A percentile compares a stretch with the other conserved stretches of the same genome.
Conservation (phyloP, 1,140 invertebrate species). For the Platyscapa corneri region DNA sequence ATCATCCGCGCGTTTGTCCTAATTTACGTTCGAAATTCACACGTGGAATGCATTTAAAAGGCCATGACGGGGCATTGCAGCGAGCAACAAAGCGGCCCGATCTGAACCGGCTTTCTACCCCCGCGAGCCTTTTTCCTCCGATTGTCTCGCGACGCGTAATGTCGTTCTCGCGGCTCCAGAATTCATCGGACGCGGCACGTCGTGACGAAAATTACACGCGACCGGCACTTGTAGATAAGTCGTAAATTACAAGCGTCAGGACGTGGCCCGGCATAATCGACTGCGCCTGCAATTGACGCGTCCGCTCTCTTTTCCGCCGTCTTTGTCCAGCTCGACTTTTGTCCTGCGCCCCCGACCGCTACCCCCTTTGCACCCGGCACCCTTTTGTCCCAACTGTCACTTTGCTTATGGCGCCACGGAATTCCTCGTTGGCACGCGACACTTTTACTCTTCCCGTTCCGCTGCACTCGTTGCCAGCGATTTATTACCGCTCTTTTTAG, state of each 20-base stretch:
- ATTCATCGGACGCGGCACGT: background rate
- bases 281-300: constrained; percentile 32
- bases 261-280: constrained; percentile 6
- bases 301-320: background rate
- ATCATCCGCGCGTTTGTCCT: background rate
- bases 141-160: constrained; percentile 17
- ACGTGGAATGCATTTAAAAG: constrained; percentile 40
- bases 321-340: background rate
- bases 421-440: background rate
- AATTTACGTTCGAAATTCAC: background rate
- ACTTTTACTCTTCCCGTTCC: background rate
- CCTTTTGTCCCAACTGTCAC: background rate
- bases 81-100: background rate
- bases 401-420: background rate
- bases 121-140: background rate
- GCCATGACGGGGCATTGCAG: background rate
- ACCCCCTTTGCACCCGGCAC: background rate
- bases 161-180: background rate
- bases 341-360: background rate
- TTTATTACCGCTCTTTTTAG: background rate
- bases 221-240: constrained; percentile 28
- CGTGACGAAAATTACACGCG: constrained; percentile 22
- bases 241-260: constrained; percentile 33
- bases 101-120: no score
- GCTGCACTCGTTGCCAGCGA: background rate